phyloP scores from a whole-genome alignment of 2,113 vertebrate species.

The Canis aureus region DNA sequence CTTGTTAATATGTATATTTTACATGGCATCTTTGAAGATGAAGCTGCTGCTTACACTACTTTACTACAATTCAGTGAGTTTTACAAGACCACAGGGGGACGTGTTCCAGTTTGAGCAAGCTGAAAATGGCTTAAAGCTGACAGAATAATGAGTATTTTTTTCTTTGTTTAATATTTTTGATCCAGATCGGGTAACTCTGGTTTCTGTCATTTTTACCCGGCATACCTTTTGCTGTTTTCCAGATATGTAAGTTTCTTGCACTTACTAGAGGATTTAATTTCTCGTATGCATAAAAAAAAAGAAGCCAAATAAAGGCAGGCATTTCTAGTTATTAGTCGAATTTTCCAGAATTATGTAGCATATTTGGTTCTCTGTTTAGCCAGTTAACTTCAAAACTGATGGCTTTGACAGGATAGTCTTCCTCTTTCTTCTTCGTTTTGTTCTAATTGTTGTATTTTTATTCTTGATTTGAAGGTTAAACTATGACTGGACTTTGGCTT shows the following conservation, averaged over 20 bases:
- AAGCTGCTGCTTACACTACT: conserved; percentile 78
- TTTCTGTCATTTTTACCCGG: conserved; percentile 81
- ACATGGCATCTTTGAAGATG: conserved; percentile 86
- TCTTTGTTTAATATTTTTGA: conserved; percentile 87
- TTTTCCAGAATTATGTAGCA: conserved; percentile 39
- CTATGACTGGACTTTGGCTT: not conserved
- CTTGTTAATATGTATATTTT: conserved; percentile 86
- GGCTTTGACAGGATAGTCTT: not conserved
- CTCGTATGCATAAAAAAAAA: conserved; percentile 81
- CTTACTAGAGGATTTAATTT: conserved; percentile 75
- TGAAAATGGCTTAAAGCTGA: conserved; percentile 86
- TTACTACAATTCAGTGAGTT: conserved; percentile 87
- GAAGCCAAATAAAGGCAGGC: conserved; percentile 79
- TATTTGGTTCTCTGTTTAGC: not conserved
- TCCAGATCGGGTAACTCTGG: conserved; percentile 82
- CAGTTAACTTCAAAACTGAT: conserved; percentile 57
- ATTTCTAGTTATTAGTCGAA: conserved; percentile 84
- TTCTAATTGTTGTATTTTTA: conserved; percentile 3
- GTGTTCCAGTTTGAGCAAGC: conserved; percentile 86
- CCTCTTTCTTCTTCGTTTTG: not conserved
- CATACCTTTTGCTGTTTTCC: conserved; percentile 73
- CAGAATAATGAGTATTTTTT: conserved; percentile 87
- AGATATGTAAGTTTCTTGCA: conserved; percentile 74
- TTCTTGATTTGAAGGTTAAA: conserved; percentile 1
- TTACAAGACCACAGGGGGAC: conserved; percentile 87